A percentile compares a stretch with the other conserved stretches of the same genome.
Evolutionary conservation across 2,888 invertebrate species (phyloP).

Genomic region (Cheiracanthium punctorium): DNA sequence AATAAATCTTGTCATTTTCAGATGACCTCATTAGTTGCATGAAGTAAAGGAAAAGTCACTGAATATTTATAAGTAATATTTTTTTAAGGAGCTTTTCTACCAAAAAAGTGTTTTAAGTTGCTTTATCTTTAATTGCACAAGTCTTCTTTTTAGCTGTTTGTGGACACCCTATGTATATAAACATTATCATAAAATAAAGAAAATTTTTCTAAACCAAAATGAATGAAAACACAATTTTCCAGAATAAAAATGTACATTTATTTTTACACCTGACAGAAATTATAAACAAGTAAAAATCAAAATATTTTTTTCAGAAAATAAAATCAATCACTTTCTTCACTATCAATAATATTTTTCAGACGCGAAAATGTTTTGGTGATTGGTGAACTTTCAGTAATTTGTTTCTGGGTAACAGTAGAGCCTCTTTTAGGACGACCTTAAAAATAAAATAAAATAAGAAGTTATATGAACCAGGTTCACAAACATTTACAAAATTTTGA

Average conservation of each 20-base stretch:
- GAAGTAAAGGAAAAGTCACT: no score
- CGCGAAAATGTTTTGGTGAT: slow-evolving; percentile 21
- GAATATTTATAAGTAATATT: no score
- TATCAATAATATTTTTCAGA: slow-evolving; percentile 37
- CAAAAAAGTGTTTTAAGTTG: no score
- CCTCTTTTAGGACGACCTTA: slow-evolving; percentile 42
- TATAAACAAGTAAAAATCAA: not conserved
- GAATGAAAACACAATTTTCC: not conserved
- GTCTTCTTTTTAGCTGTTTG: no score
- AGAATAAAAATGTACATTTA: not conserved
- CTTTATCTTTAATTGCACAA: no score
- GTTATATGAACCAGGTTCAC: not conserved
- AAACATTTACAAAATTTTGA: not conserved
- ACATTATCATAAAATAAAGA: not conserved
- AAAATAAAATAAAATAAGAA: not conserved
- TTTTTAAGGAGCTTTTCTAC: no score
- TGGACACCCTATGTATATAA: no score
- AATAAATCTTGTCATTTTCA: no score
- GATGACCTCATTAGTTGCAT: no score
- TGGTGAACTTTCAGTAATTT: not conserved
- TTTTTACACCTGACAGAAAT: not conserved
- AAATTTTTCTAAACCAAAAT: not conserved
- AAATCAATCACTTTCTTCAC: slow-evolving; percentile 58
- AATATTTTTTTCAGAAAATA: not conserved
- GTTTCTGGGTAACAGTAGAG: not conserved